Conservation (phyloP, 2,888 invertebrate species). For the Linnaemya vulpina region DNA sequence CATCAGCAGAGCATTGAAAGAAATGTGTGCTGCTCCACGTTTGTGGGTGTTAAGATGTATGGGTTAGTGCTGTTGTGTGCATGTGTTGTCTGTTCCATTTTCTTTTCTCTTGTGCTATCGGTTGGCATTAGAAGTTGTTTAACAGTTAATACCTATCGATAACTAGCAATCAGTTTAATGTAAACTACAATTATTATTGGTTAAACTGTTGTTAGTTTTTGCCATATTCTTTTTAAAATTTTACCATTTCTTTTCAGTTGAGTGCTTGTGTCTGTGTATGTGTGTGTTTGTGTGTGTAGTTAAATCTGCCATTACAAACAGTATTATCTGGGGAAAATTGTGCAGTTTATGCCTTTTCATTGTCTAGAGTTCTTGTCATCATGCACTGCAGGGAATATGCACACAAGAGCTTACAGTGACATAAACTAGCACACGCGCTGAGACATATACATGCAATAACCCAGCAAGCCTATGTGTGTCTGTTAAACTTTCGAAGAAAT, state of each 20-base stretch:
- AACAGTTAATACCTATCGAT: slow-evolving; percentile 70
- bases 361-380: slow-evolving; percentile 50
- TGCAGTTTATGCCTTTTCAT: slow-evolving; percentile 60
- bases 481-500: background rate
- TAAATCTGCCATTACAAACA: slow-evolving; percentile 44
- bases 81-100: background rate
- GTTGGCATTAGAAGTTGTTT: slow-evolving; percentile 63
- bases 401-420: slow-evolving; percentile 19
- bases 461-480: background rate
- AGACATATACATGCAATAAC: background rate
- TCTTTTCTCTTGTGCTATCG: slow-evolving; percentile 21
- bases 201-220: slow-evolving; percentile 66
- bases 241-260: slow-evolving; percentile 6
- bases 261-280: background rate
- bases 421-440: slow-evolving; percentile 27
- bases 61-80: slow-evolving; percentile 3
- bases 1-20: slow-evolving; percentile 16
- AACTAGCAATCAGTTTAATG: slow-evolving; percentile 71
- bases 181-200: slow-evolving; percentile 67
- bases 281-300: background rate
- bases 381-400: slow-evolving; percentile 27
- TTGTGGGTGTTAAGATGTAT: background rate
- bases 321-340: slow-evolving; percentile 59
- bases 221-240: slow-evolving; percentile 3
- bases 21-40: slow-evolving; percentile 11